A percentile compares a stretch with the other conserved stretches of the same genome.
These are phyloP conservation scores for Neodiprion lecontei DNA, from an alignment of 1,140 invertebrate species.

Conservation along the genomic window DNA sequence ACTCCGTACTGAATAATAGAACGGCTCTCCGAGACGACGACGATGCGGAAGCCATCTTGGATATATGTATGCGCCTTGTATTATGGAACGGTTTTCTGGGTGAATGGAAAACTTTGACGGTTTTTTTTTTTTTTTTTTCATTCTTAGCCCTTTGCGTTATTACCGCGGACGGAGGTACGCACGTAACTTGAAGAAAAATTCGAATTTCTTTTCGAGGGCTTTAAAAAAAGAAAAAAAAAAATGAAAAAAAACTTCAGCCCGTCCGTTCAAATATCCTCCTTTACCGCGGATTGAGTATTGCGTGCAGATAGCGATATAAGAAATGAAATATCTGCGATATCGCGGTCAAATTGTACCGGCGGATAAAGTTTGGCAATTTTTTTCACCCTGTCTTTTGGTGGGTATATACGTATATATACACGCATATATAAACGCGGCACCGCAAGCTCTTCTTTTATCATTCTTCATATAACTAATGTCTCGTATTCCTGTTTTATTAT, in stretches of 20 bases:
- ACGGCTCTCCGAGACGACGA: not conserved
- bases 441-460: not conserved
- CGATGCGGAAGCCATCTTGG: not conserved
- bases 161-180: not conserved
- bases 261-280: too few relatives aligned
- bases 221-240: too few relatives aligned
- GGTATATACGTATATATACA: too few relatives aligned
- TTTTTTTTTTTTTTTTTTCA: not conserved
- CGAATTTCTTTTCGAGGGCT: too few relatives aligned
- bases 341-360: too few relatives aligned
- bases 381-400: too few relatives aligned
- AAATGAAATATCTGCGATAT: too few relatives aligned
- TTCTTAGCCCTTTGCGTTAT: not conserved
- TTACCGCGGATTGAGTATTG: too few relatives aligned
- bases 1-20: slow-evolving; percentile 7
- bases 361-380: too few relatives aligned
- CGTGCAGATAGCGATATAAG: too few relatives aligned
- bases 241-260: too few relatives aligned
- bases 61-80: not conserved
- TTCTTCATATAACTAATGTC: not conserved
- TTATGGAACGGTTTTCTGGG: not conserved
- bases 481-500: too few relatives aligned
- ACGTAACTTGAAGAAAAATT: not conserved
- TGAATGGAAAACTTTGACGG: not conserved
- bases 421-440: not conserved